A percentile compares a stretch with the other conserved stretches of the same genome.
Conservation (phyloP, 2,113 vertebrate genomes). For the Thryonomys swinderianus region DNA sequence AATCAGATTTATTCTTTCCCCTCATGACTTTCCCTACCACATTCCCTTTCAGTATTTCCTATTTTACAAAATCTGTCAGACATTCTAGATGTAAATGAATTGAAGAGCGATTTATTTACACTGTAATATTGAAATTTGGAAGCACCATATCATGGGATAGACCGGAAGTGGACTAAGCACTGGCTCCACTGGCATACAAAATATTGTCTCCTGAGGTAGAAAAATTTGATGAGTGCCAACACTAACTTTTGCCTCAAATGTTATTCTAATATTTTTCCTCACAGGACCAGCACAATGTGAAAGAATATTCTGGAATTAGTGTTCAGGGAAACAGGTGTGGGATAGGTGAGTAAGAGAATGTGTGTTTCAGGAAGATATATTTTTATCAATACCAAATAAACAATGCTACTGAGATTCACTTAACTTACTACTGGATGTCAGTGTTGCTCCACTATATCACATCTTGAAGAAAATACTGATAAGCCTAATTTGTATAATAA, state of each 20-base stretch:
- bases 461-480: neutral
- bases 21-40: too few species aligned
- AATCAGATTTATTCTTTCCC: too few species aligned
- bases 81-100: too few species aligned
- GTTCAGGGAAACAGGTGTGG: neutral
- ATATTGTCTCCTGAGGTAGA: neutral
- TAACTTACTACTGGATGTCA: conserved; percentile 8
- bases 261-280: conserved; percentile 36
- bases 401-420: neutral
- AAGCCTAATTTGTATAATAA: neutral
- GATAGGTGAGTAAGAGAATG: neutral
- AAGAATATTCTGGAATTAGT: neutral
- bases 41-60: too few species aligned
- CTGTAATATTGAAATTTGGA: conserved; percentile 51
- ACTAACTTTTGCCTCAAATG: conserved; percentile 58
- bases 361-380: neutral
- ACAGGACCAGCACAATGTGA: neutral
- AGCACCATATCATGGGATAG: conserved; percentile 2
- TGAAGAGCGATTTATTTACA: conserved; percentile 59
- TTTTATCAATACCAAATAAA: neutral
- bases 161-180: neutral
- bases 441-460: neutral
- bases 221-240: neutral
- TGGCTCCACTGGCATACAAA: neutral
- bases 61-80: too few species aligned